Base-by-base conservation (phyloP, 2,888 invertebrate genomes). In the Patella pellucida region DNA sequence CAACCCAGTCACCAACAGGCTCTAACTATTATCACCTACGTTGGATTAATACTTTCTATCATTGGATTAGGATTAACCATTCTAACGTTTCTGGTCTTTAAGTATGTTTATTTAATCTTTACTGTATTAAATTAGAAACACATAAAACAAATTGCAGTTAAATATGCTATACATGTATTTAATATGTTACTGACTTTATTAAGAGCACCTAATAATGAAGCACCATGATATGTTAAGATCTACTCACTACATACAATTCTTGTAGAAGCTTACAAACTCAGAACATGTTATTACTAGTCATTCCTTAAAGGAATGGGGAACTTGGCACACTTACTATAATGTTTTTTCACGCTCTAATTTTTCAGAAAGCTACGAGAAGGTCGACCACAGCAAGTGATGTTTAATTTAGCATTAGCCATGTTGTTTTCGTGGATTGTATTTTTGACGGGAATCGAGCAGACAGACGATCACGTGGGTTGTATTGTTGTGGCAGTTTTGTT, bases 351-450 rank as follows among this genome's bases (percentile, higher is more conserved):
- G 27, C 3, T 27, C 27, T 27, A 27, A 12, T 52, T 15, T 75
- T 79, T 15, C 78, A 90, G 89, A 77, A 92, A 92, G 50, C 94
- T 94, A 93, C 92, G 94, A 50, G 92, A 92, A 82, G 93, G 93
- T 81, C 92, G 93, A 0, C 93, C 94, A 0, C 94, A 94, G 52
- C 94, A 94, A 89, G 92, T 94, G n/a, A 89, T 95, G 50, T 90
- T 94, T 31, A 93, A 94, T 85, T 89, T 95, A 52, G 93, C 94
- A 56, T 89, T 93, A 3, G 93, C 94, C 0, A 92, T 94, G 75
- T 92, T 93, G 1, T 88, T 93, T 52, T 93, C 94, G 76, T 91
- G 94, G 85, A 83, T 93, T 7, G 79, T 91, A 3, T 90, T 91
- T 75, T 82, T 92, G 73, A 86, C 85, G 0, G 90, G 90, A 4